Percentiles rank a stretch among this genome's conserved stretches.
phyloP scores from a whole-genome alignment of 1,140 invertebrate genomes.

The Eupristina koningsbergeri region DNA sequence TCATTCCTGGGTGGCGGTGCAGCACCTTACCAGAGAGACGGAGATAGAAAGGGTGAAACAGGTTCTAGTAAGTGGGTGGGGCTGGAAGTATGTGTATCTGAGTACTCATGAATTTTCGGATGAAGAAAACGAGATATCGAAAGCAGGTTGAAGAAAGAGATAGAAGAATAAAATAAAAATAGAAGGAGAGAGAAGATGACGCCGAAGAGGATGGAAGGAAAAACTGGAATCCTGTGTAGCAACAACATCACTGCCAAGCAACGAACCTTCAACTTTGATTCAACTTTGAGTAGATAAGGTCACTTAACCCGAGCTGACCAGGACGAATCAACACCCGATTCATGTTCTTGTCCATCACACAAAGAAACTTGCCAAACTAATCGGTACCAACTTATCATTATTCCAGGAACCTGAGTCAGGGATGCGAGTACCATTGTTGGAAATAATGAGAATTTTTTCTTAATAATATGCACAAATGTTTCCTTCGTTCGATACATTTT shows the following conservation, averaged over 20 bases:
- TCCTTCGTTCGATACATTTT: no score
- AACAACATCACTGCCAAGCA: constrained; percentile 71
- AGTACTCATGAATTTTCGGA: not conserved
- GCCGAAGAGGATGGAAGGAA: constrained; percentile 58
- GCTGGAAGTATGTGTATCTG: constrained; percentile 51
- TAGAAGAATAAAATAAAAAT: constrained; percentile 38
- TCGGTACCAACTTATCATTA: no score
- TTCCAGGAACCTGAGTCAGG: no score
- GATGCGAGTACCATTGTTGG: no score
- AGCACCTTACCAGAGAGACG: constrained; percentile 2
- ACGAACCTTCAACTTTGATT: constrained; percentile 69
- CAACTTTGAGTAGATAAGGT: constrained; percentile 73
- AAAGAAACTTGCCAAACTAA: no score
- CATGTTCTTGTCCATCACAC: not conserved
- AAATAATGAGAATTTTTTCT: no score
- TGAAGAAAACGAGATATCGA: constrained; percentile 49
- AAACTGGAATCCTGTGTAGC: constrained; percentile 73
- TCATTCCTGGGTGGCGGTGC: constrained; percentile 42
- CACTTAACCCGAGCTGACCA: constrained; percentile 57
- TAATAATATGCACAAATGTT: no score
- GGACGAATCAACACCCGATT: not conserved
- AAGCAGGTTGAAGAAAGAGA: constrained; percentile 58
- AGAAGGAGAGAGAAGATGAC: constrained; percentile 46
- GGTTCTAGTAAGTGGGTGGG: constrained; percentile 65
- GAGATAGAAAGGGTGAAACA: constrained; percentile 63